Percentiles rank a stretch among this genome's conserved stretches.
phyloP scores from a whole-genome alignment of 2,113 vertebrate species.

The Stercorarius parasiticus region DNA sequence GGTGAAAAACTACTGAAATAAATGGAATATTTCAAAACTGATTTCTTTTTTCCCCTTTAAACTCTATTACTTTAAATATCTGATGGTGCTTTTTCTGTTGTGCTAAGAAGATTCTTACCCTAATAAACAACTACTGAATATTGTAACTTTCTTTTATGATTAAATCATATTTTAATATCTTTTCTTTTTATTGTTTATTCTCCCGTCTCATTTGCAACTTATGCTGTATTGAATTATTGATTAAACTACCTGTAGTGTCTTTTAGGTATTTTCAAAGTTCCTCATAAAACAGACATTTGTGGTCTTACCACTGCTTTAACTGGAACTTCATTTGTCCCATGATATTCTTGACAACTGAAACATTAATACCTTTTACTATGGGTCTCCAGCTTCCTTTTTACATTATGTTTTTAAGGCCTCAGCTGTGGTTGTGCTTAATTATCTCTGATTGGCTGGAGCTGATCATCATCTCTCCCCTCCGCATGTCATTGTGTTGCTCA shows the following conservation, averaged over 20 bases:
- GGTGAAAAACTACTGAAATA: not conserved
- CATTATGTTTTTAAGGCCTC: not conserved
- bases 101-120: not conserved
- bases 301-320: not conserved
- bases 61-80: not conserved
- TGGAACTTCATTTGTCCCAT: not conserved
- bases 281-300: not conserved
- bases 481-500: not conserved
- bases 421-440: not conserved
- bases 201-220: not conserved
- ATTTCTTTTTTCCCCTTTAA: not conserved
- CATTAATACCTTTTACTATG: not conserved
- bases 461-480: not conserved
- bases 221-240: not conserved
- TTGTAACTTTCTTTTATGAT: not conserved
- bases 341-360: not conserved
- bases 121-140: conserved; percentile 1
- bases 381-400: not conserved
- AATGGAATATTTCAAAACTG: not conserved
- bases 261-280: not conserved
- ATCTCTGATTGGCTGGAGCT: not conserved
- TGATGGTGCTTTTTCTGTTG: not conserved
- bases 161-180: not conserved
- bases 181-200: not conserved
- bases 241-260: not conserved